A percentile compares a stretch with the other conserved stretches of the same genome.
phyloP scores from a whole-genome alignment of 2,888 invertebrate species.

The Pogonocherus hispidulus region DNA sequence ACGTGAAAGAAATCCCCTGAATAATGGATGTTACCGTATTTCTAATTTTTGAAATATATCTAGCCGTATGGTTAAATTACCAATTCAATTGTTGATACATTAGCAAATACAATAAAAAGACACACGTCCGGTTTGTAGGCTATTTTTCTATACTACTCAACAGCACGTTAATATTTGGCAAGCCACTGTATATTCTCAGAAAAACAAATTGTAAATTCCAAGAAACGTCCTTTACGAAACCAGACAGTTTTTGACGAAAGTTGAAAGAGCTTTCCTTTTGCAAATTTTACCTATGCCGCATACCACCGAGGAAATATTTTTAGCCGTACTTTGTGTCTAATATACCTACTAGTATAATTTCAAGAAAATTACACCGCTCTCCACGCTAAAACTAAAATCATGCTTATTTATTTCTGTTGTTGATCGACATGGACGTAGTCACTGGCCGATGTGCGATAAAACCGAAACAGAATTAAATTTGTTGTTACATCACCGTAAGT shows the following conservation, averaged over 20 bases:
- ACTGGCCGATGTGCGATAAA: conserved; percentile 7
- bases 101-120: conserved; percentile 8
- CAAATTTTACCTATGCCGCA: neutral
- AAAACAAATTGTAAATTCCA: conserved; percentile 24
- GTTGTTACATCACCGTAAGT: conserved; percentile 15
- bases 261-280: conserved; percentile 17
- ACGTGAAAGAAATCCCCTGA: neutral
- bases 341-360: neutral
- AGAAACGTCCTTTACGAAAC: conserved; percentile 13
- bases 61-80: neutral
- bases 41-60: conserved; percentile 14
- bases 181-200: conserved; percentile 11
- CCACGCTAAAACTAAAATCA: neutral
- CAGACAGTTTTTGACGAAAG: conserved; percentile 2
- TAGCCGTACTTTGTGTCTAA: conserved; percentile 1
- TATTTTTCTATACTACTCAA: conserved; percentile 7
- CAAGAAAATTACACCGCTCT: too few species aligned
- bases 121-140: conserved; percentile 2
- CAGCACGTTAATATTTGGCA: conserved; percentile 20
- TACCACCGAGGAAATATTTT: conserved; percentile 1
- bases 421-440: conserved; percentile 8
- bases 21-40: conserved; percentile 5
- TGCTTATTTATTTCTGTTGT: neutral
- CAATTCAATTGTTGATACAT: conserved; percentile 7
- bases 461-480: neutral